phyloP scores from a whole-genome alignment of 2,113 vertebrate species.

The pig (Sus scrofa) region DNA sequence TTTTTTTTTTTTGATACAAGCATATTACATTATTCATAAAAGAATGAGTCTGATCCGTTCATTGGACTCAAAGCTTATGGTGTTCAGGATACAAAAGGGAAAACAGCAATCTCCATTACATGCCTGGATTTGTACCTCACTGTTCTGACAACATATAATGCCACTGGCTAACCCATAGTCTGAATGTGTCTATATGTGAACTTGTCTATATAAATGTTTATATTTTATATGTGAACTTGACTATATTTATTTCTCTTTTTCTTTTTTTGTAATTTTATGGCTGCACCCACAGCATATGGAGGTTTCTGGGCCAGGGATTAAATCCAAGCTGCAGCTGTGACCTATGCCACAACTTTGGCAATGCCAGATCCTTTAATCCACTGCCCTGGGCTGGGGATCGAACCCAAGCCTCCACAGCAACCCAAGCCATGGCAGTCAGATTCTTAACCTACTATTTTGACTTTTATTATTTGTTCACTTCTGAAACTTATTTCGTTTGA shows the following conservation, averaged over 20 bases:
- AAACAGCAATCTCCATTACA: not conserved
- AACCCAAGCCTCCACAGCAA: too few species aligned
- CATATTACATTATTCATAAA: not conserved
- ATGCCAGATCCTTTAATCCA: too few species aligned
- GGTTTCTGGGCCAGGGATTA: too few species aligned
- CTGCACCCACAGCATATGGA: too few species aligned
- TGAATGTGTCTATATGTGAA: not conserved
- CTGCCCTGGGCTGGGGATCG: too few species aligned
- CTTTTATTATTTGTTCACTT: not conserved
- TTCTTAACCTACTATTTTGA: too few species aligned
- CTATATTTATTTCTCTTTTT: not conserved
- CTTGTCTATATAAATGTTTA: not conserved
- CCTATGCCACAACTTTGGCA: too few species aligned
- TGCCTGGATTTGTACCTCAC: not conserved
- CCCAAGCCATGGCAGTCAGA: too few species aligned
- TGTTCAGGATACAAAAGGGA: not conserved
- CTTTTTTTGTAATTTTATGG: not conserved
- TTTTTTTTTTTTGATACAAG: conserved; percentile 15
- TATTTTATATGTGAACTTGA: not conserved
- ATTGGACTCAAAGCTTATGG: not conserved
- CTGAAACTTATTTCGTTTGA: not conserved
- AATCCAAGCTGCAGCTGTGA: too few species aligned
- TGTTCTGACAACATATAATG: not conserved
- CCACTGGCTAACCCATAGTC: not conserved
- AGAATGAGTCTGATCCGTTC: not conserved